Evolutionary conservation across 2,113 vertebrate genomes (phyloP).

Genomic region (Leucopsar rothschildi): DNA sequence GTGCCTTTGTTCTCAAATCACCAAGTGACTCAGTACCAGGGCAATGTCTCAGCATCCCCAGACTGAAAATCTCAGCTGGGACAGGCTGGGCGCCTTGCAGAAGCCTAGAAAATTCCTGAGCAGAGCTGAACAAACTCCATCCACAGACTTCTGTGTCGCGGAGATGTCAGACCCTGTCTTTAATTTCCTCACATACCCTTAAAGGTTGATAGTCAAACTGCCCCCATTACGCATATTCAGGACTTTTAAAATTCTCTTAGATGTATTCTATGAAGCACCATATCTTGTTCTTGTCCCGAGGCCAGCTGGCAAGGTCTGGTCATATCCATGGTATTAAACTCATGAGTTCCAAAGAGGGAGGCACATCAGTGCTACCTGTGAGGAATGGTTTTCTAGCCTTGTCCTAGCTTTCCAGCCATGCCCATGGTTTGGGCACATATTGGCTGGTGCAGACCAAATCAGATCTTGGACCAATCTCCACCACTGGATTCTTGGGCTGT

Average conservation of each 20-base stretch:
- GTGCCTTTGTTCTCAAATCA: neutral
- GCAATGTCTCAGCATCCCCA: neutral
- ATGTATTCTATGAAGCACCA: neutral
- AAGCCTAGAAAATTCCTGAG: neutral
- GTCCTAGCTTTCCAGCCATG: neutral
- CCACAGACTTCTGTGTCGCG: fast-evolving
- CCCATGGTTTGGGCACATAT: neutral
- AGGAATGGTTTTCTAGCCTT: neutral
- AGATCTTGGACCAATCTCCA: neutral
- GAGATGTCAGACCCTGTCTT: neutral
- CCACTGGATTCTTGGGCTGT: neutral
- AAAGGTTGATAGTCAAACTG: neutral
- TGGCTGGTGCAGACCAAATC: neutral
- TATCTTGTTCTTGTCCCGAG: neutral
- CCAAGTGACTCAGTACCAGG: neutral
- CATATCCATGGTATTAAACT: neutral
- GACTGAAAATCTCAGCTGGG: neutral
- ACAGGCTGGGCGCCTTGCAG: neutral
- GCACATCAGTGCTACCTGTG: neutral
- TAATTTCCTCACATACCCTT: neutral
- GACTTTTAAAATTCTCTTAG: neutral
- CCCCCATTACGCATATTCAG: neutral
- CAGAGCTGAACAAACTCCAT: neutral
- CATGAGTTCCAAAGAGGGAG: neutral
- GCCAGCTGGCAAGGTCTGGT: neutral